Percentiles rank a stretch among this genome's conserved stretches.
Conservation (phyloP, 2,797 vertebrate genomes). For the Petrocephalus schoutedeni region DNA sequence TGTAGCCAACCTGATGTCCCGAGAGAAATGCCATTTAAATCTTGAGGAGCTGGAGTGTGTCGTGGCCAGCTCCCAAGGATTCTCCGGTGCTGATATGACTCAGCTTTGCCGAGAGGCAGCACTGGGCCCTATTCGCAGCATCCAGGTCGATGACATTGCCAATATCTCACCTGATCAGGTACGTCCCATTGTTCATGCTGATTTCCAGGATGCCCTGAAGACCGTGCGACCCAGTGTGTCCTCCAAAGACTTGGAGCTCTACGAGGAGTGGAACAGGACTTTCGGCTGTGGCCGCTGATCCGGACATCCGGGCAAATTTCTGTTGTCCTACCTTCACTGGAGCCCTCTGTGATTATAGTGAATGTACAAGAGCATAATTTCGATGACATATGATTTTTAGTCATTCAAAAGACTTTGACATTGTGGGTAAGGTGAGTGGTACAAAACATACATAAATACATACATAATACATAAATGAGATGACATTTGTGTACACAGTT, state of each 20-base stretch:
- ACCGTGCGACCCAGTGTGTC: constrained; percentile 86
- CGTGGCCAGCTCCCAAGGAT: constrained; percentile 70
- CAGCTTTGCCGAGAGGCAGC: constrained; percentile 93
- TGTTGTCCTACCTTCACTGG: neutral
- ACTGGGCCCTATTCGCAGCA: constrained; percentile 88
- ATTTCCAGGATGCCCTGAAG: constrained; percentile 84
- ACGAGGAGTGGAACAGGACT: constrained; percentile 86
- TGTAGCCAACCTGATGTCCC: constrained; percentile 74
- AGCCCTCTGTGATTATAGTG: neutral
- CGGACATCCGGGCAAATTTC: neutral
- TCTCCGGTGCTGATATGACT: constrained; percentile 94
- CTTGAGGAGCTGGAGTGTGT: constrained; percentile 70
- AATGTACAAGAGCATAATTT: neutral
- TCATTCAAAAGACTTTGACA: neutral
- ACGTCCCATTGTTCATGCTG: constrained; percentile 72
- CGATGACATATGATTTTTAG: neutral
- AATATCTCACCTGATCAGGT: constrained; percentile 84
- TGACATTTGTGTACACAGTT: neutral
- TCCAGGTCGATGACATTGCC: constrained; percentile 76
- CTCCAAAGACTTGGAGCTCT: constrained; percentile 79
- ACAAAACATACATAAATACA: neutral
- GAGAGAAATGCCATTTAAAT: constrained; percentile 70
- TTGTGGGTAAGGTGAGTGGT: neutral
- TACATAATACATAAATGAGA: neutral
- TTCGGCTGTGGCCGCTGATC: constrained; percentile 83